Conservation (phyloP, 1,140 invertebrate genomes). For the Helicoverpa armigera region DNA sequence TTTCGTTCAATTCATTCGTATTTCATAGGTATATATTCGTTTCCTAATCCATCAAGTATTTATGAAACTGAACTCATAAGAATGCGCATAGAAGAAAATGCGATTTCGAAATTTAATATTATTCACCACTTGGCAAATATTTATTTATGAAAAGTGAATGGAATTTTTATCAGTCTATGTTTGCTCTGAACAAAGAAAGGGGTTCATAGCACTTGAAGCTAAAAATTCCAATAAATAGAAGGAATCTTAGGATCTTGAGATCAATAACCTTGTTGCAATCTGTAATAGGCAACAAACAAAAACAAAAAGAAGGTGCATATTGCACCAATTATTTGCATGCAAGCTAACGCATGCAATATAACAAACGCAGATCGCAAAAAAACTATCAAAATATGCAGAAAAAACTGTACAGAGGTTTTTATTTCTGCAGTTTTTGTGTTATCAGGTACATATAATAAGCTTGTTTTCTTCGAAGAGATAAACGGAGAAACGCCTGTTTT, state of each 20-base stretch:
- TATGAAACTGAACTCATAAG: too few species aligned
- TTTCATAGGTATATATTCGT: too few species aligned
- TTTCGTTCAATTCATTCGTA: too few species aligned
- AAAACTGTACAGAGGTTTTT: not conserved
- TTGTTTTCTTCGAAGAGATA: not conserved
- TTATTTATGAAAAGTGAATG: too few species aligned
- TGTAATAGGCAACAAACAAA: not conserved
- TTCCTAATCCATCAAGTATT: too few species aligned
- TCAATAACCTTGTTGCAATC: constrained; percentile 8
- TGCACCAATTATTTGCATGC: constrained; percentile 16
- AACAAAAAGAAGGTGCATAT: not conserved
- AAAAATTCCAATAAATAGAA: constrained; percentile 1
- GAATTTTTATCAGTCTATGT: too few species aligned
- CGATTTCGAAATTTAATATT: too few species aligned
- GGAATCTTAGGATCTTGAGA: not conserved
- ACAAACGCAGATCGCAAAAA: not conserved
- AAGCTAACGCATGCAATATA: not conserved
- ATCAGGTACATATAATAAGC: too few species aligned
- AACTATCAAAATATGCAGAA: not conserved
- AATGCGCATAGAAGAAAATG: too few species aligned
- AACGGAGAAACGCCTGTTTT: too few species aligned
- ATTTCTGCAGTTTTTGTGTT: too few species aligned
- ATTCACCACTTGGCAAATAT: too few species aligned
- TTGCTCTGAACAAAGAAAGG: not conserved
- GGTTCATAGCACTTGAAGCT: not conserved